Percentiles rank a stretch among this genome's conserved stretches.
phyloP scores from a whole-genome alignment of 2,797 vertebrate species.

The Syncerus caffer region DNA sequence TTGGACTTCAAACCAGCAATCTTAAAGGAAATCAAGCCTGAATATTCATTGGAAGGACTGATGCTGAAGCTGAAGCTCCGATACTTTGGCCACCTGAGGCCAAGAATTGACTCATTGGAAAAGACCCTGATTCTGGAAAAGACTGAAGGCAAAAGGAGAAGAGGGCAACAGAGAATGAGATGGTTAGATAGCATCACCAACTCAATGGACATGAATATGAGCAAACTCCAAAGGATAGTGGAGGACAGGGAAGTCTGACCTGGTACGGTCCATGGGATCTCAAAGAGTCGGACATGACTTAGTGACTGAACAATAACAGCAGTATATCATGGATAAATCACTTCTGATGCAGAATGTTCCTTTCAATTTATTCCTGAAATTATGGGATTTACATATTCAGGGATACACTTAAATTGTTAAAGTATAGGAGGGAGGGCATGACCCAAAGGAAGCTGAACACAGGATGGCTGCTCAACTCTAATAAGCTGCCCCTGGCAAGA shows the following conservation, averaged over 20 bases:
- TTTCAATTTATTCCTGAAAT: neutral
- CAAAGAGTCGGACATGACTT: neutral
- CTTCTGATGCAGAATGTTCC: neutral
- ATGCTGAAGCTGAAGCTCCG: neutral
- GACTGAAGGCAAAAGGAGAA: neutral
- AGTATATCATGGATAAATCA: neutral
- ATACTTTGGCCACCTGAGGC: neutral
- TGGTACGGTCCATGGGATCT: neutral
- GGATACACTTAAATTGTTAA: neutral
- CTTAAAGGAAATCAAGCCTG: neutral
- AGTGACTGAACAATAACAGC: neutral
- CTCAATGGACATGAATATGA: neutral
- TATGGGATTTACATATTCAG: neutral
- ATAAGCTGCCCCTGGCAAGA: neutral
- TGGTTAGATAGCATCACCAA: neutral
- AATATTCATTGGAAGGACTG: neutral
- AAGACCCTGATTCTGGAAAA: neutral
- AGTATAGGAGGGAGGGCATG: neutral
- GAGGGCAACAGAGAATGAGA: neutral
- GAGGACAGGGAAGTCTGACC: neutral
- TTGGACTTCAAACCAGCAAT: neutral
- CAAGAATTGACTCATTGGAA: neutral
- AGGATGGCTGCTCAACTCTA: neutral
- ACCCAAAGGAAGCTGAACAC: neutral
- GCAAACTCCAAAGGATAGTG: neutral